A percentile compares a stretch with the other conserved stretches of the same genome.
Conservation (phyloP, 2,113 vertebrate genomes). For the Toxotes jaculatrix region DNA sequence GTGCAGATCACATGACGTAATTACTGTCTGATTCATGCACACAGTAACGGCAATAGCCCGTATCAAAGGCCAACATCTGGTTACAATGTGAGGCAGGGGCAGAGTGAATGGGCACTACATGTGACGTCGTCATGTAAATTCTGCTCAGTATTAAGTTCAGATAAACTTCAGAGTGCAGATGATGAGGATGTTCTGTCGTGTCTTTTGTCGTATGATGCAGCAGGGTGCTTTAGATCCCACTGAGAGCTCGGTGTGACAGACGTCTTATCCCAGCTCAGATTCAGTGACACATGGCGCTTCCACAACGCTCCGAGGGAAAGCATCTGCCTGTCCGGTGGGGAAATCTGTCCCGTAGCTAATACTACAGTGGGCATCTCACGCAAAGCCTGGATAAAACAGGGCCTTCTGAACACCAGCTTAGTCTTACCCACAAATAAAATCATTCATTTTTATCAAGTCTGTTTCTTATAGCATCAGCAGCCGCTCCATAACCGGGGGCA, state of each 20-base stretch:
- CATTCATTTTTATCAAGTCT: constrained; percentile 63
- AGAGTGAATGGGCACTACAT: neutral
- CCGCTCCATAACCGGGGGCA: neutral
- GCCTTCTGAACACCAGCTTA: constrained; percentile 58
- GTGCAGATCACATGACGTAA: constrained; percentile 36
- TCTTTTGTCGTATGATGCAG: constrained; percentile 17
- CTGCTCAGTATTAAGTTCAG: neutral
- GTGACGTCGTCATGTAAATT: neutral
- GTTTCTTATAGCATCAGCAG: constrained; percentile 21
- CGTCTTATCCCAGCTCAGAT: constrained; percentile 64
- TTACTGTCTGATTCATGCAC: constrained; percentile 29
- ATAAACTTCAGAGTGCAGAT: constrained; percentile 3
- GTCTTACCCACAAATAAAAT: constrained; percentile 65
- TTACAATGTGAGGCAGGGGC: neutral
- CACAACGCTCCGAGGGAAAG: constrained; percentile 15
- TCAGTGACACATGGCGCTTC: constrained; percentile 54
- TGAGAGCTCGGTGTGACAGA: constrained; percentile 50
- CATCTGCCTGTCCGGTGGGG: constrained; percentile 62
- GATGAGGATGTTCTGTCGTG: neutral
- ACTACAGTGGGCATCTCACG: constrained; percentile 32
- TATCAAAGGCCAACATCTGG: constrained; percentile 41
- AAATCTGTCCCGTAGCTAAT: constrained; percentile 65
- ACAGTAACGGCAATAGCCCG: neutral
- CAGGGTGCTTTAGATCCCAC: constrained; percentile 27
- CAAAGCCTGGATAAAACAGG: constrained; percentile 70